A percentile compares a stretch with the other conserved stretches of the same genome.
Conservation (phyloP, 2,113 vertebrate genomes). For the Hypocryptadius cinnamomeus region DNA sequence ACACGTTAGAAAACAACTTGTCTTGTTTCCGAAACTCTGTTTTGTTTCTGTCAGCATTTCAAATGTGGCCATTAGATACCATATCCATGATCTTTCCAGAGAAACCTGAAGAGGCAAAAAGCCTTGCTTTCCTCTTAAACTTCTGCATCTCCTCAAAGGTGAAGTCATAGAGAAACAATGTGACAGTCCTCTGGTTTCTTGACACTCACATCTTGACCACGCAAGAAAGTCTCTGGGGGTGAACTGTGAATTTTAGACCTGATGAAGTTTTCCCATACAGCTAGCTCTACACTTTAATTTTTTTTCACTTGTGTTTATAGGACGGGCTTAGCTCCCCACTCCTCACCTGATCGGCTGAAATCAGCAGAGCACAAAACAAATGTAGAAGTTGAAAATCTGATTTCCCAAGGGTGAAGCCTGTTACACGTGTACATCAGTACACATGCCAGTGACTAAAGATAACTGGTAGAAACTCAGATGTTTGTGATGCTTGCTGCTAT, state of each 20-base stretch:
- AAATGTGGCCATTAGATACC: background rate
- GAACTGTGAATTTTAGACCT: background rate
- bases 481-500: background rate
- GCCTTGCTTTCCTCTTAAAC: background rate
- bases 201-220: background rate
- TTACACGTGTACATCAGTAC: fast-evolving
- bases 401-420: background rate
- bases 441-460: background rate
- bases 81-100: background rate
- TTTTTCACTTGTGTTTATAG: background rate
- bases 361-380: background rate
- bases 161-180: background rate
- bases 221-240: background rate
- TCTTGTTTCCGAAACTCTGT: background rate
- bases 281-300: background rate
- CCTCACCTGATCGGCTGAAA: background rate
- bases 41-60: background rate
- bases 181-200: background rate
- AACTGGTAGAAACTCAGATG: background rate
- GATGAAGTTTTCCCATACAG: background rate
- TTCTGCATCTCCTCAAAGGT: background rate
- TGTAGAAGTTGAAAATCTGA: background rate
- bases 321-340: fast-evolving
- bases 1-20: background rate
- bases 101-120: background rate